These are phyloP conservation scores for Greenwoodochromis staneri DNA, from an alignment of 2,113 vertebrate genomes.

Conservation along the genomic window DNA sequence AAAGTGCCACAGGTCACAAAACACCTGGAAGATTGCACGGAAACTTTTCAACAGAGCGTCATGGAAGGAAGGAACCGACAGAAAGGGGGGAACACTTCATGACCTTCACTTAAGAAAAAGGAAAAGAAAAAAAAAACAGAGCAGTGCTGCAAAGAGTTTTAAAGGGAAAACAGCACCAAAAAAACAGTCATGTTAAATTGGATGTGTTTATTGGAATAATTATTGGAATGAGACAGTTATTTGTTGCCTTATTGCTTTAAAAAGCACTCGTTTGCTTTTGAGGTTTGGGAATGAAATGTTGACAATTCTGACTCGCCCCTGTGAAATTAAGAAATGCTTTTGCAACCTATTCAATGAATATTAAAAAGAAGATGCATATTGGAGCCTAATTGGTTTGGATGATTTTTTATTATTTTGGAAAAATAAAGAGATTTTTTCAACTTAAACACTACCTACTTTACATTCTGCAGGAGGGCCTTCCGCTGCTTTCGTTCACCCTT, in stretches of 20 bases:
- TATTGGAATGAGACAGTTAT: slow-evolving; percentile 22
- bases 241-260: slow-evolving; percentile 41
- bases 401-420: slow-evolving; percentile 18
- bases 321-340: slow-evolving; percentile 51
- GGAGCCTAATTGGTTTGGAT: slow-evolving; percentile 38
- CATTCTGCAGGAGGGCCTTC: background rate
- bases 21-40: slow-evolving; percentile 31
- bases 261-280: slow-evolving; percentile 1
- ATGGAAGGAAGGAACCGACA: background rate
- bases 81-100: background rate
- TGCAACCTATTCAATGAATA: slow-evolving; percentile 40
- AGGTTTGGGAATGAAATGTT: slow-evolving; percentile 29
- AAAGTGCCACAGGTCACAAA: slow-evolving; percentile 18
- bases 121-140: background rate
- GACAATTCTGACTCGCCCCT: slow-evolving; percentile 39
- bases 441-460: slow-evolving; percentile 9
- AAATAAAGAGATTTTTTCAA: slow-evolving; percentile 14
- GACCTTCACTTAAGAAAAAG: slow-evolving; percentile 18
- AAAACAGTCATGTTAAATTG: background rate
- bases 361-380: slow-evolving; percentile 5
- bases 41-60: slow-evolving; percentile 39
- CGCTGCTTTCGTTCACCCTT: slow-evolving; percentile 18
- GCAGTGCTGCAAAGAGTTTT: background rate
- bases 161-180: background rate
- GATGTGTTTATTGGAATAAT: background rate